A percentile compares a stretch with the other conserved stretches of the same genome.
Evolutionary conservation across 2,113 vertebrate species (phyloP).

Genomic region (Lynx canadensis): DNA sequence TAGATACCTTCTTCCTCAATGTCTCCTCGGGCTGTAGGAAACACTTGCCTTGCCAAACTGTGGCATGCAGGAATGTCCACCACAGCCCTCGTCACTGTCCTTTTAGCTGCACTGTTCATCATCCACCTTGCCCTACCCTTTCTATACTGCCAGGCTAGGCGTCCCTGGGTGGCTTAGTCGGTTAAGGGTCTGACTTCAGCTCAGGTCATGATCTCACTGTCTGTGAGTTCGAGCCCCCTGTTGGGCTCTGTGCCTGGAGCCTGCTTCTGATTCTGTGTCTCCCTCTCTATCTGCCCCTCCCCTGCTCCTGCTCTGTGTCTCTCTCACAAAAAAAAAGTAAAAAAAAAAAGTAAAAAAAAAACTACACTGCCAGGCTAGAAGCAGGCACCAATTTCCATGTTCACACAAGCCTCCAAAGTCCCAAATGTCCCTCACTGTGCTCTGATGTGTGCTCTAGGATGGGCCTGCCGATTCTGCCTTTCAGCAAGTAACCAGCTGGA

Average conservation of each 20-base stretch:
- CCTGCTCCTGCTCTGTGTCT: no score
- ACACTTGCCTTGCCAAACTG: not conserved
- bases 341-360: no score
- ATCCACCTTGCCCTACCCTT: not conserved
- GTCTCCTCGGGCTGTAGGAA: constrained; percentile 9
- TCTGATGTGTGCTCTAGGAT: not conserved
- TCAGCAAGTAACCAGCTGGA: not conserved
- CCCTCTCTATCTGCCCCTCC: no score
- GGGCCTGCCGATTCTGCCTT: not conserved
- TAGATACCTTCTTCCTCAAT: not conserved
- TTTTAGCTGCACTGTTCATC: not conserved
- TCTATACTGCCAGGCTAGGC: not conserved
- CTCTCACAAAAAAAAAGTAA: no score
- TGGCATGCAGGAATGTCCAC: not conserved
- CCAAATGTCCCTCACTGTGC: not conserved
- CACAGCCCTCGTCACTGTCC: not conserved
- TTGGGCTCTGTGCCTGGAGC: no score
- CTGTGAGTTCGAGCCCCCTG: no score
- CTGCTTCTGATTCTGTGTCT: no score
- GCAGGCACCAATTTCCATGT: not conserved
- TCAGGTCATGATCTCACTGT: no score
- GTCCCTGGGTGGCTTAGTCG: no score
- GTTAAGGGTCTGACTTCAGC: no score
- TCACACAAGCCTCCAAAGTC: not conserved
- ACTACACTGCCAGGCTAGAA: not conserved